These are phyloP conservation scores for Epinephelus malabaricus DNA, from an alignment of 2,797 vertebrate species.

Conservation along the genomic window DNA sequence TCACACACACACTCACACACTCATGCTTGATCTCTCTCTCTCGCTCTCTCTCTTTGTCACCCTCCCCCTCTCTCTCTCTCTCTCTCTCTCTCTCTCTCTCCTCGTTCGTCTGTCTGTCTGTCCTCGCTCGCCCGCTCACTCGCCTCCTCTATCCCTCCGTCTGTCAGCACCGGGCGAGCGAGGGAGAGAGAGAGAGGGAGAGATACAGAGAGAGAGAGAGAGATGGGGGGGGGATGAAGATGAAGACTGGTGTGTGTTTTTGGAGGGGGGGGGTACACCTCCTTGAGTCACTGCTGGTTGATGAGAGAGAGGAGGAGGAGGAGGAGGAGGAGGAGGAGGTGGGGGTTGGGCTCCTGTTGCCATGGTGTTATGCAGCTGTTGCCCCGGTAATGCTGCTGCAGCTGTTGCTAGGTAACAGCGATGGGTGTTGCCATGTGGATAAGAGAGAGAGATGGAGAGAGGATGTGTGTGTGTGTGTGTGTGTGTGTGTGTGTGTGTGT, in stretches of 20 bases:
- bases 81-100: constrained; percentile 34
- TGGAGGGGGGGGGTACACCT: constrained; percentile 20
- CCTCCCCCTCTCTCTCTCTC: constrained; percentile 5
- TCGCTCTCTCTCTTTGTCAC: constrained; percentile 20
- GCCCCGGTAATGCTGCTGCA: constrained; percentile 77
- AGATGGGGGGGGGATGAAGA: too few species aligned
- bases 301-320: too few species aligned
- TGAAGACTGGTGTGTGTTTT: too few species aligned
- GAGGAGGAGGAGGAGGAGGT: constrained; percentile 1
- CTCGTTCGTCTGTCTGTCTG: constrained; percentile 51
- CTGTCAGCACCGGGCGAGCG: constrained; percentile 49
- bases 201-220: too few species aligned
- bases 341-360: constrained; percentile 73
- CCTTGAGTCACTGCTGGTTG: constrained; percentile 50
- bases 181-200: constrained; percentile 10
- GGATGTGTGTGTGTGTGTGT: constrained; percentile 21
- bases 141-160: constrained; percentile 53
- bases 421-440: constrained; percentile 71
- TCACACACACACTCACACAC: constrained; percentile 60
- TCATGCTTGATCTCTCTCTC: constrained; percentile 54
- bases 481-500: constrained; percentile 14
- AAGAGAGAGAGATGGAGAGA: not conserved
- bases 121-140: constrained; percentile 53
- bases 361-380: constrained; percentile 83
- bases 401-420: constrained; percentile 82